Conservation (phyloP, 2,888 invertebrate species). For the Megaustenia siamemsis region DNA sequence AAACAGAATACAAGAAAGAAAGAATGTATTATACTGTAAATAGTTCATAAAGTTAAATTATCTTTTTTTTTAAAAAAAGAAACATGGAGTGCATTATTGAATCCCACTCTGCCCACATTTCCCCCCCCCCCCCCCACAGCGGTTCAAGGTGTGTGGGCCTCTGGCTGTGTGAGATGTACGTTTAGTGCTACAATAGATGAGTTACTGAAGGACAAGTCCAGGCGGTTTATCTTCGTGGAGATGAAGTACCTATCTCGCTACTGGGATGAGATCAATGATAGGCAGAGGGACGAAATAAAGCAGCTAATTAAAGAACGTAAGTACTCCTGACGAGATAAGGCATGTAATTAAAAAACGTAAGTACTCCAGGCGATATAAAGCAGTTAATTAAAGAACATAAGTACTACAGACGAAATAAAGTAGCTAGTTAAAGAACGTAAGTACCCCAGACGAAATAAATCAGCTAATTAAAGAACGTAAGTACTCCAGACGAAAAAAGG, state of each 20-base stretch:
- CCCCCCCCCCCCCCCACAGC: not conserved
- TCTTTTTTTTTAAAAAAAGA: too few species aligned
- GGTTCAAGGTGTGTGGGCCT: not conserved
- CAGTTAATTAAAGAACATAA: too few species aligned
- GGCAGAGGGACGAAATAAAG: constrained; percentile 84
- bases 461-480: too few species aligned
- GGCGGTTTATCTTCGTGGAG: constrained; percentile 92
- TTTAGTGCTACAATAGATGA: constrained; percentile 87
- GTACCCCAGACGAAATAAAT: not conserved
- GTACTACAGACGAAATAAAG: constrained; percentile 85
- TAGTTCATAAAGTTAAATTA: too few species aligned
- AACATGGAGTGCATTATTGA: too few species aligned
- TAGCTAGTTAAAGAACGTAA: constrained; percentile 84
- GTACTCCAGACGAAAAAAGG: too few species aligned
- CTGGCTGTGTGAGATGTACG: constrained; percentile 89
- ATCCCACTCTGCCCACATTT: too few species aligned
- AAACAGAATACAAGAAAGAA: too few species aligned
- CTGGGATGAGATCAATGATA: constrained; percentile 87
- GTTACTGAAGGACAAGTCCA: constrained; percentile 85
- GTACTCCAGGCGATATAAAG: too few species aligned
- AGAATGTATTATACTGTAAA: too few species aligned
- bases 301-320: constrained; percentile 84
- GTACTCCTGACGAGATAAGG: not conserved
- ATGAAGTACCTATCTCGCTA: constrained; percentile 93
- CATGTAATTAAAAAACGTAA: too few species aligned